Evolutionary conservation across 2,797 vertebrate genomes (phyloP), one percentile per base, ranked within the genome.

Genomic region (Rhinichthys osculus): DNA sequence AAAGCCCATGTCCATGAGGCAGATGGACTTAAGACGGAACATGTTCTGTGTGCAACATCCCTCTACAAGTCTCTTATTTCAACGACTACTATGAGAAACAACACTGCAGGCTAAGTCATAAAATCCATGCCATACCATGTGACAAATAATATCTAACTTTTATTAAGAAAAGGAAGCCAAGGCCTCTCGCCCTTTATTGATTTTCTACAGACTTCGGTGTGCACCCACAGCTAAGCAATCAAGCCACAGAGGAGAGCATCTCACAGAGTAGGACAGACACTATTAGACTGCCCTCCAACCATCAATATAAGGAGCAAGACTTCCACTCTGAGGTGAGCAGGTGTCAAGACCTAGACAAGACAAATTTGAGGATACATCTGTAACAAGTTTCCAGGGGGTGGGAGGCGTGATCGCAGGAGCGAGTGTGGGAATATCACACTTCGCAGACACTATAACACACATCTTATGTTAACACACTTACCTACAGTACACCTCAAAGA

Each of bases 71-170:
- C 94, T 95, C 94, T 95, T 94, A 95, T 94, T 95, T 95, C 96
- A 95, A 95, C 96, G 95, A 96, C 96, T 95, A 95, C 96, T 94
- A 96, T 95, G 94, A 96, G 95, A 96, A 94, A 94, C 94, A 95
- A 93, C 92, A 95, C 95, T 96, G 94, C 93, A 93, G 96, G 96
- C 94, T 96, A 96, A 96, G 96, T 96, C 96, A 97, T 97, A 97
- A 96, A 97, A 96, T 95, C 94, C 95, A 91, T 95, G 93, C 94
- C 95, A 94, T 94, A 95, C 95, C 95, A 95, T 96, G 96, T 97
- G 96, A 97, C 96, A 96, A 96, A 96, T 97, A 96, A 96, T 97
- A 96, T 97, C 96, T 96, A 96, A 96, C 94, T 95, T 96, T 96
- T 97, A 96, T 97, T 97, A 97, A 96, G 97, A 95, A 96, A 96